These are phyloP conservation scores for Scaptomyza caliginosa DNA, from an alignment of 2,888 invertebrate species.

Conservation along the genomic window DNA sequence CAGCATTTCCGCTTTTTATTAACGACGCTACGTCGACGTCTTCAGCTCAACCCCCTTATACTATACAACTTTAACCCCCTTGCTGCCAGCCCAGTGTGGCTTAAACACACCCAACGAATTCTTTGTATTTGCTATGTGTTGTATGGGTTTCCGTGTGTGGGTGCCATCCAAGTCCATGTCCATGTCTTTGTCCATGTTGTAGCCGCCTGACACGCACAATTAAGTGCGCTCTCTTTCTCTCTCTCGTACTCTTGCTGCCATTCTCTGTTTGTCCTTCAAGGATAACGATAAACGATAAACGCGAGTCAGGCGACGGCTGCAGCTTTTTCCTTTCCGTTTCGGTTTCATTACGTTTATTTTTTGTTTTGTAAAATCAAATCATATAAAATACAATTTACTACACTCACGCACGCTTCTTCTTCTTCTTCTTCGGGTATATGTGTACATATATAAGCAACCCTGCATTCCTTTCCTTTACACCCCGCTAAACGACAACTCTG, in stretches of 20 bases:
- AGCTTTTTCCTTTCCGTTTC: slow-evolving; percentile 11
- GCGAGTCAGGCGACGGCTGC: slow-evolving; percentile 15
- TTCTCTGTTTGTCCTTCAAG: slow-evolving; percentile 35
- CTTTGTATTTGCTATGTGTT: background rate
- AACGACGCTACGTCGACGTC: slow-evolving; percentile 54
- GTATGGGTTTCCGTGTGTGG: slow-evolving; percentile 34
- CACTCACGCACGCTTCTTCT: slow-evolving; percentile 56
- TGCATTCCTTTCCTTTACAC: background rate
- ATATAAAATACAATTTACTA: slow-evolving; percentile 73
- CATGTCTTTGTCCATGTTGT: slow-evolving; percentile 57
- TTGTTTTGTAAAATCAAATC: slow-evolving; percentile 62
- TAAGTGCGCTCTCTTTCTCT: slow-evolving; percentile 46
- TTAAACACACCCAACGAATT: slow-evolving; percentile 50
- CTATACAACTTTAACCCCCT: background rate
- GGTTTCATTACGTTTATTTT: background rate
- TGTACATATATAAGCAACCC: background rate
- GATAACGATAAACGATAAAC: slow-evolving; percentile 52
- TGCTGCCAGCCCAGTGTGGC: background rate
- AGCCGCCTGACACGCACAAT: slow-evolving; percentile 77
- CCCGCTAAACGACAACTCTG: background rate
- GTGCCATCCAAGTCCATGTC: slow-evolving; percentile 33
- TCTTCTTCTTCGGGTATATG: slow-evolving; percentile 15
- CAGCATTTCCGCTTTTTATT: slow-evolving; percentile 78
- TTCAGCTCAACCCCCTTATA: background rate
- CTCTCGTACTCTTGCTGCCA: slow-evolving; percentile 4